phyloP scores from a whole-genome alignment of 2,797 vertebrate species.

The Chloroceryle inda region DNA sequence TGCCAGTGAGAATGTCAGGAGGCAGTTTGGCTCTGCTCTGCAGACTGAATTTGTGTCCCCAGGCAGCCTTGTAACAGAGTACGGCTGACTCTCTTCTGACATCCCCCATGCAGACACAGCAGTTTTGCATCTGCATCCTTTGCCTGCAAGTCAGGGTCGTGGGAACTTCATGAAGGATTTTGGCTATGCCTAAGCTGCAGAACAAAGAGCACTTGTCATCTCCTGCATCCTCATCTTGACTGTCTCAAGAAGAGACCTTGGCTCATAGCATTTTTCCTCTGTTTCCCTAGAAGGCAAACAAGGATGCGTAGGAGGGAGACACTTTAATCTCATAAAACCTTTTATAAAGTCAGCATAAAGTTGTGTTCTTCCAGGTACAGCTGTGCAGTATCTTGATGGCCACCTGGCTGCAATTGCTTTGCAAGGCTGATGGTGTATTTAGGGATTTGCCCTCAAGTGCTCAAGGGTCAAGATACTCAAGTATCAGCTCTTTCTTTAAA shows the following conservation, averaged over 20 bases:
- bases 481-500: slow-evolving; percentile 27
- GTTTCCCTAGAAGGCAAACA: neutral
- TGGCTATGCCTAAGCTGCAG: neutral
- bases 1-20: neutral
- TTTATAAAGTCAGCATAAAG: neutral
- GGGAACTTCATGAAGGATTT: neutral
- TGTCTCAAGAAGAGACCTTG: neutral
- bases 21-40: neutral
- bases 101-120: fast-evolving
- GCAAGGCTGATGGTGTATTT: neutral
- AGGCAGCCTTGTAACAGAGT: neutral
- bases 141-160: neutral
- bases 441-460: neutral
- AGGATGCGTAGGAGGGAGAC: neutral
- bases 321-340: neutral
- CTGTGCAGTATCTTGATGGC: slow-evolving; percentile 41
- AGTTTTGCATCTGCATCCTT: neutral
- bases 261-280: neutral
- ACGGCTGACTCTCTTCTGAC: neutral
- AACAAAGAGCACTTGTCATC: neutral
- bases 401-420: neutral
- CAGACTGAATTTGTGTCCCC: neutral
- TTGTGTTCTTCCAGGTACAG: slow-evolving; percentile 2
- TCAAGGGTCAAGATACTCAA: slow-evolving; percentile 16
- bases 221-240: neutral